Evolutionary conservation across 2,113 vertebrate species (phyloP).

Genomic region (Empidonax alnorum): DNA sequence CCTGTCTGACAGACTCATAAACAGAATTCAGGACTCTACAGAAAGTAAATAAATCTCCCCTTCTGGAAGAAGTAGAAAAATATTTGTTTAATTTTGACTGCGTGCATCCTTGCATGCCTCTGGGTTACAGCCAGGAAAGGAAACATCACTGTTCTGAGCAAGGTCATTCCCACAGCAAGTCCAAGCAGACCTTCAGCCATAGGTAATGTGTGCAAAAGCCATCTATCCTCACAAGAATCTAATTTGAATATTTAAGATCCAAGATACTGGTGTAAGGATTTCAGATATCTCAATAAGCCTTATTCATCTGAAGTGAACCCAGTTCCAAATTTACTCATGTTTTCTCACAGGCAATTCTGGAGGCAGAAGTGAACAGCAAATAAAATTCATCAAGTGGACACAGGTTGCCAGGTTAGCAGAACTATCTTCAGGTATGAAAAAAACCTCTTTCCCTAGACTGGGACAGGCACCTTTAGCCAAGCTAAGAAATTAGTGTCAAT

Average conservation of each 20-base stretch:
- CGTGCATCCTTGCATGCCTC: neutral
- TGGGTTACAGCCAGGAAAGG: neutral
- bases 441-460: neutral
- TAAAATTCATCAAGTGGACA: neutral
- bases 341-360: neutral
- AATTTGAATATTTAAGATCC: neutral
- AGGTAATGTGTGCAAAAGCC: neutral
- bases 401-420: neutral
- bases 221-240: neutral
- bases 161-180: neutral
- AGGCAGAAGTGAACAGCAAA: neutral
- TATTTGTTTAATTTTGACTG: neutral
- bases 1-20: neutral
- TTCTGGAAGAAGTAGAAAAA: neutral
- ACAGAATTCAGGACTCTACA: neutral
- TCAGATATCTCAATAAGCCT: neutral
- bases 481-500: neutral
- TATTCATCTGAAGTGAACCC: neutral
- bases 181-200: neutral
- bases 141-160: neutral
- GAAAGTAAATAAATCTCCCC: neutral
- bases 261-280: neutral
- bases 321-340: neutral
- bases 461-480: neutral
- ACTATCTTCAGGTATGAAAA: neutral